Base-by-base conservation (phyloP, 2,888 invertebrate genomes). In the Corythucha ciliata region DNA sequence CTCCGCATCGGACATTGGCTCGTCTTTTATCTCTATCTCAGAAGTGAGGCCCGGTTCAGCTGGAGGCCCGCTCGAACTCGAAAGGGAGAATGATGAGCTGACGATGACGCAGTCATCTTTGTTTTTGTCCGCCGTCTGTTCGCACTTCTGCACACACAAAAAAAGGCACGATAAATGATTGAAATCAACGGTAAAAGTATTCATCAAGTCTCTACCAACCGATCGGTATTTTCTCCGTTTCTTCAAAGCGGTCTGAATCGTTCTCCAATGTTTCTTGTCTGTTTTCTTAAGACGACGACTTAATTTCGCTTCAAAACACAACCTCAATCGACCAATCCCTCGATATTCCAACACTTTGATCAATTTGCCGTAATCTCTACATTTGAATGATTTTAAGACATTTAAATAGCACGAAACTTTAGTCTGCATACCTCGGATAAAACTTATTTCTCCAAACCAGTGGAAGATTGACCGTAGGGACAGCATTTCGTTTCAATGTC, bases 11-110 rank as follows among this genome's bases (percentile, higher is more conserved):
- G 58, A 58, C 4, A 60, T 22, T 18, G 58, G 58, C 37, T 60
- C 60, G 8, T 60, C 60, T 51, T 60, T 60, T 24, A 60, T 60
- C n/a, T 52, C 53, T n/a, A 60, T 52, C 51, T 60, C 60, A 7
- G 57, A 58, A 22, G 57, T 52, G 37, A 57, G 48, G n/a, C n/a
- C n/a, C 2, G 48, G 48, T 25, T 41, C 40, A 2, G 16, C 12
- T 7, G 48, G n/a, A 7, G 32, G 2, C 21, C n/a, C n/a, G n/a
- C n/a, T n/a, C n/a, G n/a, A n/a, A n/a, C n/a, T n/a, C n/a, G n/a
- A n/a, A n/a, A n/a, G n/a, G n/a, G n/a, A n/a, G n/a, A n/a, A n/a
- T n/a, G n/a, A n/a, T n/a, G n/a, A n/a, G n/a, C n/a, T n/a, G n/a
- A n/a, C n/a, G n/a, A n/a, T n/a, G n/a, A n/a, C n/a, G n/a, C n/a